Evolutionary conservation across 1,140 invertebrate species (phyloP), one percentile per base, ranked within the genome.

Genomic region (Vanessa tameamea): DNA sequence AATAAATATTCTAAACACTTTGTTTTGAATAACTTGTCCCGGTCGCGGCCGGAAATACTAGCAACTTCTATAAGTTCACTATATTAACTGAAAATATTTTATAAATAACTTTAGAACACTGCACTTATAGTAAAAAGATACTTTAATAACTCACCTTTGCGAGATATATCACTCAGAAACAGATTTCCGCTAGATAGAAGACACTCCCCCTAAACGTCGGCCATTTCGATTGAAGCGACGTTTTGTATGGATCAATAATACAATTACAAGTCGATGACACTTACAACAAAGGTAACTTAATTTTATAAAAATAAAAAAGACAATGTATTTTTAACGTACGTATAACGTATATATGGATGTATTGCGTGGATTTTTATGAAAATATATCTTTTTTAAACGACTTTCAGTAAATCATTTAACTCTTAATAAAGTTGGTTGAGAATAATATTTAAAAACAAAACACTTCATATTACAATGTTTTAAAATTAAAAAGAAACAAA

Each of bases 181-280:
- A 73, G 72, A 88, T 85, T 87, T 88, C 83, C 76, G 78, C 80
- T 81, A 88, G 87, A 23, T 20, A 57, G 53, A 16, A 57, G 53
- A 89, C 89, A 92, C 90, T 91, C 89, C 90, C 88, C 87, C 88
- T 91, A 92, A 85, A 91, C 87, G 90, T 91, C 90, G 88, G 90
- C 90, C 90, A 92, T 91, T 92, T 91, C 90, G 87, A 79, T 83
- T 83, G 72, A 89, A 89, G 85, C 88, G 88, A 89, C 86, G 87
- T 88, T 90, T 83, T 81, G 81, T 82, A 77, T 73, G 72, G 88
- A 92, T 92, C 90, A 85, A 92, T 91, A 91, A 81, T 81, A 79
- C 78, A 87, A 79, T 74, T 69, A 71, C 70, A 26, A 76, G 78
- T 83, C 78, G 77, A 86, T 82, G 80, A 75, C 73, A 76, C 51